These are phyloP conservation scores for Sisyra nigra DNA, from an alignment of 2,888 invertebrate genomes.

Conservation along the genomic window DNA sequence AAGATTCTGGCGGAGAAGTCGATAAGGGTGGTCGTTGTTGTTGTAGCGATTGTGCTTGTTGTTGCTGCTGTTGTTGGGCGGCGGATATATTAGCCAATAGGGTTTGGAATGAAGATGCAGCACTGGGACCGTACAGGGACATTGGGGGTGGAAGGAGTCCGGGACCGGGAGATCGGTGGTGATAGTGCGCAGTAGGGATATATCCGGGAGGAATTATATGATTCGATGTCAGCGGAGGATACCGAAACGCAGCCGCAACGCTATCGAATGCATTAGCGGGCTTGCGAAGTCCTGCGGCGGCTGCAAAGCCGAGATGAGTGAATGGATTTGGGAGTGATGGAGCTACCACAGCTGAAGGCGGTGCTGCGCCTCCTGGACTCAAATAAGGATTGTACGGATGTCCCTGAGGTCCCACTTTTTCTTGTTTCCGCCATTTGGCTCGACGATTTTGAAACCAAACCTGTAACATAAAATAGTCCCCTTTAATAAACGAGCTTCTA, in stretches of 20 bases:
- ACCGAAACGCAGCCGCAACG: conserved; percentile 54
- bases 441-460: conserved; percentile 89
- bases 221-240: conserved; percentile 35
- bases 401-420: conserved; percentile 79
- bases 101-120: conserved; percentile 63
- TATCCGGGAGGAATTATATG: conserved; percentile 40
- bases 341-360: conserved; percentile 44
- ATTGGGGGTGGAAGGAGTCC: conserved; percentile 46
- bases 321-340: conserved; percentile 71
- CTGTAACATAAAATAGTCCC: conserved; percentile 37
- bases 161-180: conserved; percentile 34
- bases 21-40: conserved; percentile 27
- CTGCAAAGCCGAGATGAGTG: conserved; percentile 55
- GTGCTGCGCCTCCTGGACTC: conserved; percentile 42
- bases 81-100: conserved; percentile 65
- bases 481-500: too few species aligned
- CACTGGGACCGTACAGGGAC: conserved; percentile 31
- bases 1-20: conserved; percentile 33
- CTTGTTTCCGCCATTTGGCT: conserved; percentile 87
- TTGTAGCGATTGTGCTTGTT: background rate
- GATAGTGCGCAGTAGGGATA: conserved; percentile 31
- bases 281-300: conserved; percentile 26
- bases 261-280: conserved; percentile 46
- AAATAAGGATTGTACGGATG: conserved; percentile 82
- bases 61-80: conserved; percentile 32